phyloP scores from a whole-genome alignment of 2,888 invertebrate genomes.

The Monochamus alternatus region DNA sequence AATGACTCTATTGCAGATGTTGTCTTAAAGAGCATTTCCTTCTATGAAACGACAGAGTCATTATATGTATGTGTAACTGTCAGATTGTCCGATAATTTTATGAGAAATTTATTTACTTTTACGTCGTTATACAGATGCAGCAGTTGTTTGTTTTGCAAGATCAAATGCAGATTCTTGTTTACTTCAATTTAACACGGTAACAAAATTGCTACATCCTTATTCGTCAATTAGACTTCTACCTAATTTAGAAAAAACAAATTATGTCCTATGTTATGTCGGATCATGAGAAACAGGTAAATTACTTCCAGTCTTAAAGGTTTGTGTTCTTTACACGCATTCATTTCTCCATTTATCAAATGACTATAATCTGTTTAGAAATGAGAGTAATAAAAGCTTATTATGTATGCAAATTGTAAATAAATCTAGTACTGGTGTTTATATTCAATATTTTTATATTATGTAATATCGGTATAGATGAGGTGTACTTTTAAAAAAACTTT shows the following conservation, averaged over 20 bases:
- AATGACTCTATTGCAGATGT: conserved; percentile 56
- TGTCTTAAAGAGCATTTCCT: conserved; percentile 53
- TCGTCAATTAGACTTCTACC: conserved; percentile 1
- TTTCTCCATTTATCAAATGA: no score
- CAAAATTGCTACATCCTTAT: conserved; percentile 7
- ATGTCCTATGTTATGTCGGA: background rate
- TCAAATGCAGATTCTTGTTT: conserved; percentile 6
- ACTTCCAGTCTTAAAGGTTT: background rate
- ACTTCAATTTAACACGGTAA: background rate
- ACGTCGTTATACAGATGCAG: conserved; percentile 10
- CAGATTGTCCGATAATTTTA: conserved; percentile 50
- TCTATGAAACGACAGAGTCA: conserved; percentile 50
- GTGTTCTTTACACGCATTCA: background rate
- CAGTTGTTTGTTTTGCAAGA: conserved; percentile 30
- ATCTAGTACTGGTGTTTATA: no score
- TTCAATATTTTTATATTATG: no score
- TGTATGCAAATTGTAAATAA: no score
- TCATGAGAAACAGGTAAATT: background rate
- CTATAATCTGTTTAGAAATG: no score
- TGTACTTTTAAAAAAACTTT: no score
- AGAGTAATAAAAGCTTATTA: no score
- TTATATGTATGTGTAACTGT: conserved; percentile 39
- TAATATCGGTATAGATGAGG: no score
- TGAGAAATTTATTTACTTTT: conserved; percentile 40
- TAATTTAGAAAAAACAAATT: conserved; percentile 8